Evolutionary conservation across 2,113 vertebrate species (phyloP).

Genomic region (Spilogale gracilis): DNA sequence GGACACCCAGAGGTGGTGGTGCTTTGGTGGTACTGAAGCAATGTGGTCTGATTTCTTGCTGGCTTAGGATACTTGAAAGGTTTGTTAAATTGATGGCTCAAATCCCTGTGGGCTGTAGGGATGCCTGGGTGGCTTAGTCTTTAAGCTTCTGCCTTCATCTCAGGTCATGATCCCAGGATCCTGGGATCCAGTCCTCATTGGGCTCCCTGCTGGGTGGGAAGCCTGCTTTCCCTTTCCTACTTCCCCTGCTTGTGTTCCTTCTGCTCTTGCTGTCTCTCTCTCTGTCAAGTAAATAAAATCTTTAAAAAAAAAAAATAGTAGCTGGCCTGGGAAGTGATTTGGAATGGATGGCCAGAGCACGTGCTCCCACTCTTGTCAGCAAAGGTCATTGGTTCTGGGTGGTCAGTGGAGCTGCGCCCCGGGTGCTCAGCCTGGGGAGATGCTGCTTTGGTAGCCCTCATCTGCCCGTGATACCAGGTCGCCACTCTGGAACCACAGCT

Average conservation of each 20-base stretch:
- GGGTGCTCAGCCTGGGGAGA: constrained; percentile 82
- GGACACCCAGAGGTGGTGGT: not conserved
- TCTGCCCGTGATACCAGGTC: constrained; percentile 91
- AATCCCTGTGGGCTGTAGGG: no score
- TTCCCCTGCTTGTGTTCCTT: no score
- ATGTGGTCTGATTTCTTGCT: not conserved
- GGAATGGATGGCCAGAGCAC: not conserved
- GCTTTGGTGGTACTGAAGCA: not conserved
- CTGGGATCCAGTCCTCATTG: no score
- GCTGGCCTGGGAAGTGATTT: not conserved
- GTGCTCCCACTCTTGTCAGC: not conserved
- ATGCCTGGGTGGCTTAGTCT: no score
- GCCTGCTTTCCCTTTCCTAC: no score
- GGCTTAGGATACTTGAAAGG: not conserved
- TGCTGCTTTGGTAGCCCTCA: constrained; percentile 82
- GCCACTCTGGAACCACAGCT: constrained; percentile 89
- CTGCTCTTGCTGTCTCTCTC: no score
- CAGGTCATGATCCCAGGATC: no score
- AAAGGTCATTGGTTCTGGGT: not conserved
- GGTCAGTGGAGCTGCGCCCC: accelerated
- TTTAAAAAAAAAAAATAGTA: no score
- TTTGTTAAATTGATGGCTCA: not conserved
- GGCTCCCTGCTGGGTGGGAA: no score
- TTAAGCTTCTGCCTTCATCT: no score
- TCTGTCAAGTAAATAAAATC: no score